phyloP scores from a whole-genome alignment of 2,888 invertebrate genomes.

The Rotaria macrura region DNA sequence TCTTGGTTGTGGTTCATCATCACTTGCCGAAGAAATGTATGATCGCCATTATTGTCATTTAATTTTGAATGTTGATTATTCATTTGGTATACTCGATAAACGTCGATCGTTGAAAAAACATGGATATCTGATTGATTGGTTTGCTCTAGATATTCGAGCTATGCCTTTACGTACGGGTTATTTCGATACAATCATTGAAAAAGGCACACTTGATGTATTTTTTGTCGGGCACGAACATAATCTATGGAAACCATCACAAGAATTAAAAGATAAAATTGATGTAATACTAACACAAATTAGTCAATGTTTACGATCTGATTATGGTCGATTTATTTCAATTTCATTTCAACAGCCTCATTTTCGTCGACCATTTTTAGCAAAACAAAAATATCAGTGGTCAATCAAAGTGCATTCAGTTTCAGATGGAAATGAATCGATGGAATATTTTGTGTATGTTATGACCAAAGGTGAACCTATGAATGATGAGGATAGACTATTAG shows the following conservation, averaged over 20 bases:
- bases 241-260: neutral
- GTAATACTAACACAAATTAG: constrained; percentile 34
- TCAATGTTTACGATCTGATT: constrained; percentile 38
- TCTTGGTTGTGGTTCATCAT: constrained; percentile 52
- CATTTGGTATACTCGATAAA: constrained; percentile 47
- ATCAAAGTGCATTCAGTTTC: constrained; percentile 40
- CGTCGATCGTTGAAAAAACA: constrained; percentile 38
- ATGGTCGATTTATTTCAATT: constrained; percentile 47
- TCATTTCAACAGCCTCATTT: constrained; percentile 53
- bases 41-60: constrained; percentile 44
- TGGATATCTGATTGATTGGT: constrained; percentile 47
- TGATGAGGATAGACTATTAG: constrained; percentile 27
- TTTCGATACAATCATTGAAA: constrained; percentile 51
- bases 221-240: constrained; percentile 41
- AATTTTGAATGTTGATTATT: constrained; percentile 51
- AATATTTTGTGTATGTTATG: constrained; percentile 39
- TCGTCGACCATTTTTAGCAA: constrained; percentile 43
- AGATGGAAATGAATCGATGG: constrained; percentile 34
- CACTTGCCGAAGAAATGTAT: constrained; percentile 49
- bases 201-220: constrained; percentile 52
- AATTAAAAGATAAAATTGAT: neutral
- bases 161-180: constrained; percentile 40
- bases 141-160: constrained; percentile 48
- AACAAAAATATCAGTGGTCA: constrained; percentile 38
- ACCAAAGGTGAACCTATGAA: constrained; percentile 37